Percentiles rank a stretch among this genome's conserved stretches.
Evolutionary conservation across 2,888 invertebrate genomes (phyloP).

Genomic region (Monochamus alternatus): DNA sequence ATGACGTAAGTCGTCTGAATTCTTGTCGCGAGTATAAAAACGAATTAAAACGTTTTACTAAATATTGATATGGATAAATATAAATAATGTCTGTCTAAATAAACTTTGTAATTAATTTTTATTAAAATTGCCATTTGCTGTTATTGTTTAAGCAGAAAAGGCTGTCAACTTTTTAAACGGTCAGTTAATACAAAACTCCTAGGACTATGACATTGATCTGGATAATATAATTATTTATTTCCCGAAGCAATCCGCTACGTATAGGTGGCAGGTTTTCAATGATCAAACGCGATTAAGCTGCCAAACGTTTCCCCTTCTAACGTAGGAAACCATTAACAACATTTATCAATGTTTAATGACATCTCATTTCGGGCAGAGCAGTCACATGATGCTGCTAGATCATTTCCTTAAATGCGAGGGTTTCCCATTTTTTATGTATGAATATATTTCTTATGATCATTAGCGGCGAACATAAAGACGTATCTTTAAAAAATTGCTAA

Average conservation of each 20-base stretch:
- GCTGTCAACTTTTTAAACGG: too few species aligned
- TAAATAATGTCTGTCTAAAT: too few species aligned
- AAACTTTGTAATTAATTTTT: too few species aligned
- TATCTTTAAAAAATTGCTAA: constrained; percentile 23
- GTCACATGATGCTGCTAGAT: constrained; percentile 39
- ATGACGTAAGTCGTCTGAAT: too few species aligned
- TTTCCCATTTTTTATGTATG: constrained; percentile 7
- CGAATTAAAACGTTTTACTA: too few species aligned
- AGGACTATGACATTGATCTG: too few species aligned
- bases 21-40: too few species aligned
- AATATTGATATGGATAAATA: too few species aligned
- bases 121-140: too few species aligned
- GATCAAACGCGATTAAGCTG: constrained; percentile 21
- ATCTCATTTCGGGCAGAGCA: constrained; percentile 43
- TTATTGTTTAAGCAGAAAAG: too few species aligned
- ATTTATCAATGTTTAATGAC: constrained; percentile 50
- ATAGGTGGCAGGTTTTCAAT: constrained; percentile 6
- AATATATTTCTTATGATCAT: constrained; percentile 39
- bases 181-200: too few species aligned
- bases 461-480: constrained; percentile 32
- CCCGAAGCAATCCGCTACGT: background rate
- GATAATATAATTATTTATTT: background rate
- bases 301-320: constrained; percentile 41
- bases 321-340: constrained; percentile 44
- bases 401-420: constrained; percentile 5